A percentile compares a stretch with the other conserved stretches of the same genome.
These are phyloP conservation scores for Columba livia DNA, from an alignment of 2,113 vertebrate genomes.

Conservation along the genomic window DNA sequence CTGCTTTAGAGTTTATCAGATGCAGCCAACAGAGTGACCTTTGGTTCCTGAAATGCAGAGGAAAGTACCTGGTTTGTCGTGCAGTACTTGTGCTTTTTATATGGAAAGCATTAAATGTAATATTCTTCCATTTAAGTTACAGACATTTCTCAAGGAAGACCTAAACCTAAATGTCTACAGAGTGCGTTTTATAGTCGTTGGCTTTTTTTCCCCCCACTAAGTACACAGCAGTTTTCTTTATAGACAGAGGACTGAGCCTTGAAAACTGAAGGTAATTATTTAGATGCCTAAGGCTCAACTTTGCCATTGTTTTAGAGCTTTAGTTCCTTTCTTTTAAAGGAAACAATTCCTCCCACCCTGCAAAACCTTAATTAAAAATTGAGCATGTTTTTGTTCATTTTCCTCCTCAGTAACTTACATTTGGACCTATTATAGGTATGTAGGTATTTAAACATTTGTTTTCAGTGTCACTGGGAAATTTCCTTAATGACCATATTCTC, in stretches of 20 bases:
- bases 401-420: background rate
- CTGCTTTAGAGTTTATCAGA: slow-evolving; percentile 77
- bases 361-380: slow-evolving; percentile 63
- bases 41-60: slow-evolving; percentile 58
- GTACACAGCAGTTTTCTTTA: slow-evolving; percentile 57
- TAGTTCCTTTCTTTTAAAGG: slow-evolving; percentile 45
- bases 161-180: slow-evolving; percentile 18
- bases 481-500: background rate
- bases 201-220: background rate
- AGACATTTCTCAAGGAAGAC: slow-evolving; percentile 40
- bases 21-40: slow-evolving; percentile 75
- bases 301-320: slow-evolving; percentile 64
- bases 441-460: background rate
- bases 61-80: slow-evolving; percentile 48
- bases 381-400: slow-evolving; percentile 18
- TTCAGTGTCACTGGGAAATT: background rate
- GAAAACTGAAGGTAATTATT: slow-evolving; percentile 62
- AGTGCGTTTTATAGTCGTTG: slow-evolving; percentile 41
- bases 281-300: slow-evolving; percentile 64
- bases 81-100: slow-evolving; percentile 19
- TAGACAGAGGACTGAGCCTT: slow-evolving; percentile 57
- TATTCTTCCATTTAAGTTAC: slow-evolving; percentile 18
- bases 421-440: background rate
- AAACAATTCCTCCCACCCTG: slow-evolving; percentile 4
- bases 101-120: slow-evolving; percentile 45